These are phyloP conservation scores for Ceratosolen solmsi DNA, from an alignment of 1,140 invertebrate species.

Conservation along the genomic window DNA sequence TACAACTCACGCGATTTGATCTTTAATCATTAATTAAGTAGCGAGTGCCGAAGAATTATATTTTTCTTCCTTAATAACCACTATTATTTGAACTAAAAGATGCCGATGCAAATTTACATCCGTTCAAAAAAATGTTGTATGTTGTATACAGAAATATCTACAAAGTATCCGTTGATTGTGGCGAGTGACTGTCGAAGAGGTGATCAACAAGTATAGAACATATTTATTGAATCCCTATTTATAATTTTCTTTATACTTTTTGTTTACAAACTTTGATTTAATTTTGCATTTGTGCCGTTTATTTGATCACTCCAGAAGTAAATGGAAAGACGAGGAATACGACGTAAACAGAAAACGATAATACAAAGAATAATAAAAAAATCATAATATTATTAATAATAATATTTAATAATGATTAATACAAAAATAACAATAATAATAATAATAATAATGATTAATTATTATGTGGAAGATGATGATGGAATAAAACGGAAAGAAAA, in stretches of 20 bases:
- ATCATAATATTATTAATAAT: not conserved
- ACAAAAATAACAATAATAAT: conserved; percentile 7
- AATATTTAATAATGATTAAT: conserved; percentile 5
- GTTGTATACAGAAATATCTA: too few relatives aligned
- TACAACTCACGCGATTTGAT: conserved; percentile 25
- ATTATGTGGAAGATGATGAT: not conserved
- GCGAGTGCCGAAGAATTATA: conserved; percentile 38
- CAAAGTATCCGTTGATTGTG: not conserved
- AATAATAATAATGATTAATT: conserved; percentile 1
- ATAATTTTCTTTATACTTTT: not conserved
- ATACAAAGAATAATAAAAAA: too few relatives aligned
- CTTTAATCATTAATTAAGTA: conserved; percentile 38
- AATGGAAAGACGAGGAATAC: not conserved
- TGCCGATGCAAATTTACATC: not conserved
- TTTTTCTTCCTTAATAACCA: not conserved
- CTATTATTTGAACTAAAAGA: not conserved
- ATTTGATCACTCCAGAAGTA: not conserved
- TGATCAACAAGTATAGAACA: not conserved
- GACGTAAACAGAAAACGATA: not conserved
- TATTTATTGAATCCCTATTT: not conserved
- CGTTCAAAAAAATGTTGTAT: not conserved
- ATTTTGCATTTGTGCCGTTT: not conserved
- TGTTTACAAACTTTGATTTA: not conserved
- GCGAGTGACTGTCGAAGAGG: too few relatives aligned
- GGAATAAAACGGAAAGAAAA: not conserved